Evolutionary conservation across 2,797 vertebrate species (phyloP).

Genomic region (Helarctos malayanus): DNA sequence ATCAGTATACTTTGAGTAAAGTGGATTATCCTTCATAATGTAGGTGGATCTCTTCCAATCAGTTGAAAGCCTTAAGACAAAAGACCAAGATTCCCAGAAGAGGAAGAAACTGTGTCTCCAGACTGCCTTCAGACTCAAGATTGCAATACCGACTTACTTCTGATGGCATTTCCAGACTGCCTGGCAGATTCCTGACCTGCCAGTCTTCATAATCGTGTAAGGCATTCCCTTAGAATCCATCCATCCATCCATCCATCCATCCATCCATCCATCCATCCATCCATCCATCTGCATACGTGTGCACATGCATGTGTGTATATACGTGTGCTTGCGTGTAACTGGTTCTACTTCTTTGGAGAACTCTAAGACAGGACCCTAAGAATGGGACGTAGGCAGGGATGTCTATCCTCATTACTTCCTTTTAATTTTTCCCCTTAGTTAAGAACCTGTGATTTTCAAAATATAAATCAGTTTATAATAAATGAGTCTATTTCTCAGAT

Average conservation of each 20-base stretch:
- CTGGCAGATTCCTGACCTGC: not conserved
- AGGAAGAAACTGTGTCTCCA: not conserved
- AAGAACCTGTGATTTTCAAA: conserved; percentile 45
- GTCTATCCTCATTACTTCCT: not conserved
- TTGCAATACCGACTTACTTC: not conserved
- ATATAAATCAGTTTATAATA: not conserved
- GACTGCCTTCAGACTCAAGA: not conserved
- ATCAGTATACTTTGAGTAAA: not conserved
- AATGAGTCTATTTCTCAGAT: not conserved
- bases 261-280: not conserved
- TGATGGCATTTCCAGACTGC: not conserved
- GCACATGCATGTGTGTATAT: not conserved
- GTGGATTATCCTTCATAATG: not conserved
- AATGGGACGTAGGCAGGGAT: not conserved
- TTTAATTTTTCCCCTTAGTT: not conserved
- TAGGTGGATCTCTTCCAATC: not conserved
- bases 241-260: no score
- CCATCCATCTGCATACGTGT: not conserved
- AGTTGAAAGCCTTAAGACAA: not conserved
- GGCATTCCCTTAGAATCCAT: not conserved
- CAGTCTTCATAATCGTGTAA: not conserved
- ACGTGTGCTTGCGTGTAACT: not conserved
- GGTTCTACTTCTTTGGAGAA: not conserved
- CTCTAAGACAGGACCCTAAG: not conserved
- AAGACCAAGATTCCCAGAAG: not conserved